Base-by-base conservation (phyloP, 2,888 invertebrate genomes). In the Drosophila stalkeri region DNA sequence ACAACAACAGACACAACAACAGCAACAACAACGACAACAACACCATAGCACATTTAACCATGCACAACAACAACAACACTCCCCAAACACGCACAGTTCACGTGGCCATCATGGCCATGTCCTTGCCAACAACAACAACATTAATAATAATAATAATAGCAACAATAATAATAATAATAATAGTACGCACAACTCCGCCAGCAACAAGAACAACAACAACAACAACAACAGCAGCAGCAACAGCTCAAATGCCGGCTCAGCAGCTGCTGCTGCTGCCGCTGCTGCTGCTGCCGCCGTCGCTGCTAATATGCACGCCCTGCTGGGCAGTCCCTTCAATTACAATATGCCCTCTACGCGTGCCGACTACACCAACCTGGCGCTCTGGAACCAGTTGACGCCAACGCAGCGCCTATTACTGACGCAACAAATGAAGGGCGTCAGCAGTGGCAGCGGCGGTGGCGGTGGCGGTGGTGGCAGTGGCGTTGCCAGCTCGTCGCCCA, bases 341-440 rank as follows among this genome's bases (percentile, higher is more conserved):
- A 90, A 91, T 75, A 80, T 91, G 66, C 89, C 91, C 12, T 87
- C 92, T 14, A 77, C 88, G 2, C 66, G 81, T 1, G 75, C 82
- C 20, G 92, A 92, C 64, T 92, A 92, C 27, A 90, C 92, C 11
- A 92, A 92, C 73, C 69, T 92, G 49, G 91, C 92, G 1, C 75
- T 92, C 39, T 92, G 92, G 92, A 92, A 92, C 84, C 92, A 92
- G 65, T 72, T 92, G 75, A 91, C 86, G 31, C 91, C 83, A 44
- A 77, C 87, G 7, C 91, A 91, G 64, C 82, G 91, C 47, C 71
- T 91, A 47, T 70, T 91, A 5, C 78, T 92, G 33, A 92, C 91
- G 3, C 91, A 92, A 54, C 92, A 91, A 72, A 81, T 91, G 33
- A 91, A 91, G 55, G 83, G 83, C 23, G 68, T 71, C 41, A 35